These are phyloP conservation scores for Thera obeliscata DNA, from an alignment of 2,888 invertebrate species.

Conservation along the genomic window DNA sequence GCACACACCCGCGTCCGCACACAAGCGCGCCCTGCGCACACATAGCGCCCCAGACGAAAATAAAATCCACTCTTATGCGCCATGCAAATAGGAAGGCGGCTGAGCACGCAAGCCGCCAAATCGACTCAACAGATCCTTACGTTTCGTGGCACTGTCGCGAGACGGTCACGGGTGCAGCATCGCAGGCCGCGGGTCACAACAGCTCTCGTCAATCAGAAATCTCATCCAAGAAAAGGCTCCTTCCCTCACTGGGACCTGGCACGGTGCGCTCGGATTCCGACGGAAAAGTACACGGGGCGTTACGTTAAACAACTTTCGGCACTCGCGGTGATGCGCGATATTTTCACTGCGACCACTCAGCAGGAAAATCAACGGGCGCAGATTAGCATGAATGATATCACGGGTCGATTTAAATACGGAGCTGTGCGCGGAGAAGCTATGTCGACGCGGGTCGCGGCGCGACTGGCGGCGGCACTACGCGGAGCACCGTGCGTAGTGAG, in stretches of 20 bases:
- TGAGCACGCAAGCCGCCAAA: constrained; percentile 71
- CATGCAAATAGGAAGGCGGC: constrained; percentile 82
- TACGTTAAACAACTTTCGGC: constrained; percentile 76
- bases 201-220: constrained; percentile 65
- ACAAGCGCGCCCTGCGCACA: constrained; percentile 68
- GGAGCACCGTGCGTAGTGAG: constrained; percentile 82
- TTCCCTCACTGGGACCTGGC: constrained; percentile 73
- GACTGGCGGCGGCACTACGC: constrained; percentile 80
- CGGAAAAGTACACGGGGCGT: constrained; percentile 74
- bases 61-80: constrained; percentile 83
- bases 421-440: constrained; percentile 61
- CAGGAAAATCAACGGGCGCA: constrained; percentile 77
- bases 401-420: constrained; percentile 54
- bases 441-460: constrained; percentile 80
- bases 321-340: constrained; percentile 74
- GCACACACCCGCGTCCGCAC: constrained; percentile 59
- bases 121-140: constrained; percentile 80
- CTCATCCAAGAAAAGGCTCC: constrained; percentile 73
- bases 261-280: constrained; percentile 67
- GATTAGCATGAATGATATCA: constrained; percentile 81
- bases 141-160: constrained; percentile 82
- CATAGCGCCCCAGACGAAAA: constrained; percentile 78
- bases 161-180: constrained; percentile 83
- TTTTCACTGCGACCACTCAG: constrained; percentile 74
- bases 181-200: constrained; percentile 76